Percentiles rank a stretch among this genome's conserved stretches.
phyloP scores from a whole-genome alignment of 2,797 vertebrate genomes.

The Uromys caudimaculatus region DNA sequence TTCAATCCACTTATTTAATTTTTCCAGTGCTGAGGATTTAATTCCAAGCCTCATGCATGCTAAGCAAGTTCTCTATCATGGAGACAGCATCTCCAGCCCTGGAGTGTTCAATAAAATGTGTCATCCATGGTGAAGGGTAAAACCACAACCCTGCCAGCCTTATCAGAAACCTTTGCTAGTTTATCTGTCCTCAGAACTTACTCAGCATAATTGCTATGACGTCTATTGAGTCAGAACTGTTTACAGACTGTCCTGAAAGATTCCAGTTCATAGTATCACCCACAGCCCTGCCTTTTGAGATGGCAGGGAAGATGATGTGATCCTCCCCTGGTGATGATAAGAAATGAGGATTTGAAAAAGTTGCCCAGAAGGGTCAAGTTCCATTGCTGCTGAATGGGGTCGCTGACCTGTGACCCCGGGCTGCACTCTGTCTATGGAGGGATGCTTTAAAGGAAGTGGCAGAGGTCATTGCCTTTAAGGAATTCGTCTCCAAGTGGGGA shows the following conservation, averaged over 20 bases:
- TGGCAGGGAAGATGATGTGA: neutral
- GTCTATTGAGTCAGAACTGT: neutral
- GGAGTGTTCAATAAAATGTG: neutral
- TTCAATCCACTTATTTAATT: neutral
- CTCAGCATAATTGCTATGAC: neutral
- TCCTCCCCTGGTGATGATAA: neutral
- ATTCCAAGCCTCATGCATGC: neutral
- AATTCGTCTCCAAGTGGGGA: neutral
- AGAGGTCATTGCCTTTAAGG: neutral
- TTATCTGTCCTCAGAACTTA: neutral
- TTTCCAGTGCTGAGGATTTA: neutral
- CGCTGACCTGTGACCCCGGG: neutral
- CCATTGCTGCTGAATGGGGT: neutral
- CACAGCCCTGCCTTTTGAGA: neutral
- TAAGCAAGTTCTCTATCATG: neutral
- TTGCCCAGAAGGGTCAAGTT: slow-evolving; percentile 2
- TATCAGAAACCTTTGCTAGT: slow-evolving; percentile 16
- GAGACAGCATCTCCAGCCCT: neutral
- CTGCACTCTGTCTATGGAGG: neutral
- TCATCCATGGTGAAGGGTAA: neutral
- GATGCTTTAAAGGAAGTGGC: slow-evolving; percentile 6
- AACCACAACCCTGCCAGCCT: neutral
- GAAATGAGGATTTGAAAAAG: neutral
- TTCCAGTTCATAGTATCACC: neutral
- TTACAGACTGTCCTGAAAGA: neutral